Evolutionary conservation across 2,888 invertebrate species (phyloP).

Genomic region (Rhagonycha fulva): DNA sequence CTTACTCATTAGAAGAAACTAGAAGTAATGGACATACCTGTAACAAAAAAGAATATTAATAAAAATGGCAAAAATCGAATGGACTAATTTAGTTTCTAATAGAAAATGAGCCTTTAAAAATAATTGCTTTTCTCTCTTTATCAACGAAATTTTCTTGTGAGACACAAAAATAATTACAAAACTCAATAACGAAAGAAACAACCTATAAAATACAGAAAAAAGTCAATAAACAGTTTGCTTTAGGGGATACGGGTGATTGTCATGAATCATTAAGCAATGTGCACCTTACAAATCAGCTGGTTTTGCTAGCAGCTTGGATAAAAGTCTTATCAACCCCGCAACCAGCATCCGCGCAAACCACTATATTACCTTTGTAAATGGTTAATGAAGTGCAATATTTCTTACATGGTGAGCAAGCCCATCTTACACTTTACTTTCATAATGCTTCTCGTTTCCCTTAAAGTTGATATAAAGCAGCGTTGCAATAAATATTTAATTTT

Average conservation of each 20-base stretch:
- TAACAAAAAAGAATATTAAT: neutral
- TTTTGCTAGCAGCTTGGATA: constrained; percentile 17
- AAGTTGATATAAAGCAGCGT: neutral
- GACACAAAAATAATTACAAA: neutral
- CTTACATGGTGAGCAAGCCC: neutral
- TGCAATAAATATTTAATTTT: neutral
- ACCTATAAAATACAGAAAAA: constrained; percentile 21
- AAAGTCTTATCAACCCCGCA: constrained; percentile 15
- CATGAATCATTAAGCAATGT: constrained; percentile 29
- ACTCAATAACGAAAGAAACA: constrained; percentile 12
- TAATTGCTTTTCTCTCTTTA: neutral
- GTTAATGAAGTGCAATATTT: constrained; percentile 21
- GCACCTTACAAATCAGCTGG: constrained; percentile 25
- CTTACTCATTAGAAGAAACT: neutral
- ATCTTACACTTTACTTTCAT: neutral
- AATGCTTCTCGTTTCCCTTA: neutral
- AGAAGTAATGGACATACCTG: neutral
- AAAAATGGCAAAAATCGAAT: neutral
- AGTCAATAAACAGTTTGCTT: constrained; percentile 13
- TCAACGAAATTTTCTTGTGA: neutral
- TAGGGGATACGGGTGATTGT: constrained; percentile 24
- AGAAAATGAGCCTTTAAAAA: constrained; percentile 6
- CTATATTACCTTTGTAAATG: constrained; percentile 17
- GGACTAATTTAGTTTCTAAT: neutral
- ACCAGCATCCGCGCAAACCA: constrained; percentile 16